A percentile compares a stretch with the other conserved stretches of the same genome.
Evolutionary conservation across 2,113 vertebrate genomes (phyloP).

Genomic region (Phycodurus eques): DNA sequence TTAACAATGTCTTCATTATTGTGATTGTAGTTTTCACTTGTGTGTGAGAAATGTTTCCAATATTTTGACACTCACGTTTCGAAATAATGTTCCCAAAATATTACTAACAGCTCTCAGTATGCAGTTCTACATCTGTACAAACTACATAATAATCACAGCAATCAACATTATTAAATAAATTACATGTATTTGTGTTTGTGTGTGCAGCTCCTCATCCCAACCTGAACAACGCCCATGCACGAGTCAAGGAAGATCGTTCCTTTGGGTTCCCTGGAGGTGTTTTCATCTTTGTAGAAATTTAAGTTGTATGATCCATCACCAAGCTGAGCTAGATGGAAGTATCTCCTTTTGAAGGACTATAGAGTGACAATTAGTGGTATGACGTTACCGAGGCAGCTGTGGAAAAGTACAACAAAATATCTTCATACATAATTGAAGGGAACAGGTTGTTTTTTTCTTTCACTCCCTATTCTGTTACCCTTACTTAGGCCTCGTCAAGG

Average conservation of each 20-base stretch:
- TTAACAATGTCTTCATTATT: no score
- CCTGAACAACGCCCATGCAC: conserved; percentile 97
- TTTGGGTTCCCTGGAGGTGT: conserved; percentile 98
- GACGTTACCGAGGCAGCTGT: background rate
- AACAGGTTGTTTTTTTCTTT: background rate
- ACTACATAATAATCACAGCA: background rate
- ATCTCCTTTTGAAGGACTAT: conserved; percentile 97
- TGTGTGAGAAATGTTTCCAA: no score
- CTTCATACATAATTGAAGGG: background rate
- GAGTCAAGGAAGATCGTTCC: conserved; percentile 98
- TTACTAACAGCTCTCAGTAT: no score
- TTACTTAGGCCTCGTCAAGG: background rate
- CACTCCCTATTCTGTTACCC: background rate
- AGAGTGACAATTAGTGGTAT: conserved; percentile 12
- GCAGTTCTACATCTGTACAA: background rate
- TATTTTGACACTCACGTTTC: no score
- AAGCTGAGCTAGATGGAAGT: conserved; percentile 95
- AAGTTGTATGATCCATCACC: conserved; percentile 98
- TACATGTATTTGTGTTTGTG: background rate
- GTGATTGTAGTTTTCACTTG: no score
- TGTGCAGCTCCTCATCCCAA: conserved; percentile 52
- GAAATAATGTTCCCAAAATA: no score
- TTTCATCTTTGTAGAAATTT: conserved; percentile 99
- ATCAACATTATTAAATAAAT: background rate
- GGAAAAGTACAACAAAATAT: background rate